Conservation (phyloP, 2,797 vertebrate species). For the Geotria australis region DNA sequence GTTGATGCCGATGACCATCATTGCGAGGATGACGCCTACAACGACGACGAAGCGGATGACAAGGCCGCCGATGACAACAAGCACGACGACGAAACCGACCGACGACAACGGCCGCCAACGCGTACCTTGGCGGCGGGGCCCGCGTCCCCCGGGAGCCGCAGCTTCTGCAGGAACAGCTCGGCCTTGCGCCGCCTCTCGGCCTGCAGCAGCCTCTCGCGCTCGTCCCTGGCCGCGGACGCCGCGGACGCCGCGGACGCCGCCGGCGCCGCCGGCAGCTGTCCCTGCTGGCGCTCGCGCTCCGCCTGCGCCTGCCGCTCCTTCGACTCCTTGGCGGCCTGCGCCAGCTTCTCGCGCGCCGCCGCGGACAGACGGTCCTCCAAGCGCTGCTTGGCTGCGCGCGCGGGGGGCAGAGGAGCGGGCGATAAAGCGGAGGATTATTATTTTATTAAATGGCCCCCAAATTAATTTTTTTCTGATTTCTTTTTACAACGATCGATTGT, state of each 20-base stretch:
- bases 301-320: constrained; percentile 95
- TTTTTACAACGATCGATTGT: too few species aligned
- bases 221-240: constrained; percentile 83
- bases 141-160: constrained; percentile 20
- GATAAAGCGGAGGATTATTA: neutral
- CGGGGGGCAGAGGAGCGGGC: neutral
- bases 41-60: too few species aligned
- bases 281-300: constrained; percentile 77
- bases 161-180: constrained; percentile 59
- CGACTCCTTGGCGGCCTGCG: constrained; percentile 84
- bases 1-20: too few species aligned
- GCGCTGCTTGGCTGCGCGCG: constrained; percentile 53
- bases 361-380: constrained; percentile 77
- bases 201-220: constrained; percentile 88
- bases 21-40: too few species aligned
- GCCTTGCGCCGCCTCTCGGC: constrained; percentile 87
- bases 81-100: too few species aligned
- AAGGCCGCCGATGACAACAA: too few species aligned
- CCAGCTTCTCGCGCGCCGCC: constrained; percentile 78
- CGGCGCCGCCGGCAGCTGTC: constrained; percentile 66
- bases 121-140: too few species aligned
- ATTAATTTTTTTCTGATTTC: neutral
- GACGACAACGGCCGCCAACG: too few species aligned
- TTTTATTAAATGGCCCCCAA: neutral
- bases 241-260: constrained; percentile 85